Conservation (phyloP, 2,888 invertebrate genomes). For the Lasioglossum vierecki region DNA sequence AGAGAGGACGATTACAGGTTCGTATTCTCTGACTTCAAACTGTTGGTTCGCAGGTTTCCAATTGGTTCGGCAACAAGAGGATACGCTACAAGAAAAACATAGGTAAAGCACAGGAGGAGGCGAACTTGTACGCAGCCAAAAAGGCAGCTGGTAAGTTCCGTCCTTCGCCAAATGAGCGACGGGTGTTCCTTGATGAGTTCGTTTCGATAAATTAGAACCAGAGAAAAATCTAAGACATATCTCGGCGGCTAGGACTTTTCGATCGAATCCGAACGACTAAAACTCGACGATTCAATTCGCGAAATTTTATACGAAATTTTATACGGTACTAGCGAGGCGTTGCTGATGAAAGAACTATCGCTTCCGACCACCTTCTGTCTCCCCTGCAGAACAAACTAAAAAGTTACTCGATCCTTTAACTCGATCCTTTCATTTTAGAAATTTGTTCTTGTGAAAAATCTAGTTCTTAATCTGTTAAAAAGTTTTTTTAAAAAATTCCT, state of each 20-base stretch:
- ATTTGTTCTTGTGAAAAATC: background rate
- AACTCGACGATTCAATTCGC: constrained; percentile 1
- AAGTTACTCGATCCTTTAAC: background rate
- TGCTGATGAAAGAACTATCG: constrained; percentile 35
- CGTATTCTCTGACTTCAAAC: background rate
- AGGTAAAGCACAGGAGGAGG: constrained; percentile 99
- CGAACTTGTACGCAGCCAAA: constrained; percentile 99
- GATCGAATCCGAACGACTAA: constrained; percentile 30
- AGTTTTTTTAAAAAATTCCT: background rate
- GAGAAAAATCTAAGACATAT: constrained; percentile 2
- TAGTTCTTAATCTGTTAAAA: too few relatives aligned
- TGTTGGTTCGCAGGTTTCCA: constrained; percentile 90
- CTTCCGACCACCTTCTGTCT: constrained; percentile 17
- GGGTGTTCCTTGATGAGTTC: constrained; percentile 70
- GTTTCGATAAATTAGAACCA: constrained; percentile 41
- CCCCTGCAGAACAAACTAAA: background rate
- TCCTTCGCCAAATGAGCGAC: constrained; percentile 67
- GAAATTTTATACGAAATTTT: background rate
- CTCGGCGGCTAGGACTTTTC: background rate
- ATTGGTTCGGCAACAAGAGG: constrained; percentile 99
- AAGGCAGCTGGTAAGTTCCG: constrained; percentile 93
- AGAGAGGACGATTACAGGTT: background rate
- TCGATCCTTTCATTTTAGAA: background rate
- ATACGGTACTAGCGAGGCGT: constrained; percentile 15
- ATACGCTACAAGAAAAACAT: constrained; percentile 99